Percentiles rank a stretch among this genome's conserved stretches.
These are phyloP conservation scores for Calidris pugnax DNA, from an alignment of 2,113 vertebrate species.

Conservation along the genomic window DNA sequence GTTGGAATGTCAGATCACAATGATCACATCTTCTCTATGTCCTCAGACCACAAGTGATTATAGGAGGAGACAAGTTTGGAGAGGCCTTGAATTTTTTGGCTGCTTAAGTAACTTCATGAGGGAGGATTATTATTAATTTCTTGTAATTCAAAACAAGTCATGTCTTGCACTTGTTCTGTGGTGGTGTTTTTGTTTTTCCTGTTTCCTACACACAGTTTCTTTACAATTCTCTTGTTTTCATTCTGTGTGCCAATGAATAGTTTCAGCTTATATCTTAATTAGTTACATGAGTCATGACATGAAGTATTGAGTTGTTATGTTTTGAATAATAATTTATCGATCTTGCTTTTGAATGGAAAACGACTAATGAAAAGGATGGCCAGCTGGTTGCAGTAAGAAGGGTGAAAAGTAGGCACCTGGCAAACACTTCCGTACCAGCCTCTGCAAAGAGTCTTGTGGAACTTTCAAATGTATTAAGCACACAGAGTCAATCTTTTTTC, in stretches of 20 bases:
- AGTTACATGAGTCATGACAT: neutral
- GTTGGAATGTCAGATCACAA: neutral
- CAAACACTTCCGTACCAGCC: neutral
- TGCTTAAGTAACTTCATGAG: neutral
- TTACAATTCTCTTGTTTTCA: neutral
- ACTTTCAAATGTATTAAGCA: no score
- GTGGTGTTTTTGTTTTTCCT: neutral
- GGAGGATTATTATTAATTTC: neutral
- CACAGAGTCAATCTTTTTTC: neutral
- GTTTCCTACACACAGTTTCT: neutral
- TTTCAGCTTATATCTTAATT: neutral
- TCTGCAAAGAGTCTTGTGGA: neutral
- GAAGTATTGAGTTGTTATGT: neutral
- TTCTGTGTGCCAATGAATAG: neutral
- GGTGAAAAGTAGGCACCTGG: neutral
- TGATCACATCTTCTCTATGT: neutral
- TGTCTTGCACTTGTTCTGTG: neutral
- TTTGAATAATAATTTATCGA: neutral
- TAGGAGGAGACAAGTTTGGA: neutral
- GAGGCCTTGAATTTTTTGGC: neutral
- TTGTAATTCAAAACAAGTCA: neutral
- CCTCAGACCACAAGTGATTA: neutral
- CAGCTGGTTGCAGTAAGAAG: neutral
- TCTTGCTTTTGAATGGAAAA: neutral
- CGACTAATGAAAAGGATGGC: neutral